These are phyloP conservation scores for Hippocampus barbouri DNA, from an alignment of 2,113 vertebrate genomes.

Conservation along the genomic window DNA sequence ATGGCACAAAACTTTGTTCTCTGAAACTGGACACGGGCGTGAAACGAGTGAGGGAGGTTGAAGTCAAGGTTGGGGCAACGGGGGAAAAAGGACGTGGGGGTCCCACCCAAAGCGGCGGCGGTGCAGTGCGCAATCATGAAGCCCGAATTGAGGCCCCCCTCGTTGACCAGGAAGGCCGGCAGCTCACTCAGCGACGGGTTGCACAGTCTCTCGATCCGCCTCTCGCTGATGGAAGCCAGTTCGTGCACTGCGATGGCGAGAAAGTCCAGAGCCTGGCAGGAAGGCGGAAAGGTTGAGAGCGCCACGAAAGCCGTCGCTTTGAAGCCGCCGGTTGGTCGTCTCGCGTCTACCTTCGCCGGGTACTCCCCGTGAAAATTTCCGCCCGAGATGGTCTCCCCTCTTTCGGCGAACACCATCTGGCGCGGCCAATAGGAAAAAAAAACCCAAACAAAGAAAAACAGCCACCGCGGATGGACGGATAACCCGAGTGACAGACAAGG, in stretches of 20 bases:
- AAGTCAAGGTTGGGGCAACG: no score
- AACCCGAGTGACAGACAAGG: neutral
- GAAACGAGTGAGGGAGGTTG: neutral
- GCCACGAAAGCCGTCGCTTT: neutral
- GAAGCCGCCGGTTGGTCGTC: neutral
- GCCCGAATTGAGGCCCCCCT: constrained; percentile 96
- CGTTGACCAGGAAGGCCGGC: constrained; percentile 92
- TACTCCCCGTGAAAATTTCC: constrained; percentile 99
- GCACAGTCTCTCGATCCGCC: constrained; percentile 92
- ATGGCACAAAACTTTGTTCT: constrained; percentile 95
- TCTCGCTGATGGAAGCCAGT: constrained; percentile 91
- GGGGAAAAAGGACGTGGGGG: neutral
- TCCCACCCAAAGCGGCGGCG: constrained; percentile 89
- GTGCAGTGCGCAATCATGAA: constrained; percentile 99
- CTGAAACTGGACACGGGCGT: constrained; percentile 81
- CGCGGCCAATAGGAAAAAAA: constrained; percentile 28
- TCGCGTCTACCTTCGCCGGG: constrained; percentile 74
- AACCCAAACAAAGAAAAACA: no score
- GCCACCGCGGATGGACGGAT: neutral
- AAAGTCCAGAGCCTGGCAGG: constrained; percentile 78
- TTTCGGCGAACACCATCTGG: constrained; percentile 96
- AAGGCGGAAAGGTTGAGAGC: neutral
- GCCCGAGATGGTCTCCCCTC: constrained; percentile 95
- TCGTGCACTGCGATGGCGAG: constrained; percentile 93
- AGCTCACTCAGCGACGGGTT: constrained; percentile 94